Percentiles rank a stretch among this genome's conserved stretches.
phyloP scores from a whole-genome alignment of 2,113 vertebrate species.

The Pholis gunnellus region DNA sequence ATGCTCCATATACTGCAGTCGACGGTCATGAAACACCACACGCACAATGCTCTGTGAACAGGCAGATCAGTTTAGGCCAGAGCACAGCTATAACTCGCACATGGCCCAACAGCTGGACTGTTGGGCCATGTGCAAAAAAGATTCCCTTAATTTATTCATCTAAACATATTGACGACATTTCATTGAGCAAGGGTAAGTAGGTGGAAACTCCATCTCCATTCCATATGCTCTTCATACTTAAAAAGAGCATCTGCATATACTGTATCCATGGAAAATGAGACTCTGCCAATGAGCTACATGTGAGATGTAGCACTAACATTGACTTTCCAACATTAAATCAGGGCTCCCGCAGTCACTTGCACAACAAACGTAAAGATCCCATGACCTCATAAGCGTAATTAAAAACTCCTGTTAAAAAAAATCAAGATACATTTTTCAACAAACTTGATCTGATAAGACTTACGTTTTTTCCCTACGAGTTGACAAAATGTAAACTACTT shows the following conservation, averaged over 20 bases:
- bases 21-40: slow-evolving; percentile 94
- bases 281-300: neutral
- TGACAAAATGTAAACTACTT: neutral
- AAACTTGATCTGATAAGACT: neutral
- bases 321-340: neutral
- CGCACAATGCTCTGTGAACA: slow-evolving; percentile 91
- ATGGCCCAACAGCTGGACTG: slow-evolving; percentile 3
- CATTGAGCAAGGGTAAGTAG: neutral
- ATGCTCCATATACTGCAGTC: slow-evolving; percentile 94
- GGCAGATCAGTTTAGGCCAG: slow-evolving; percentile 28
- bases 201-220: slow-evolving; percentile 12
- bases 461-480: too few relatives aligned
- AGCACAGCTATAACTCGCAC: neutral
- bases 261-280: neutral
- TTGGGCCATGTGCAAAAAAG: slow-evolving; percentile 30
- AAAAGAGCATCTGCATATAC: neutral
- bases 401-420: neutral
- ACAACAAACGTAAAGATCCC: neutral
- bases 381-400: neutral
- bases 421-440: neutral
- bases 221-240: neutral
- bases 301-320: neutral
- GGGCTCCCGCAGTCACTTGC: neutral
- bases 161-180: neutral
- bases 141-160: slow-evolving; percentile 10